Evolutionary conservation across 92 coral and sea anemone genomes (phyloP).

Genomic region (Palythoa caribaeorum): DNA sequence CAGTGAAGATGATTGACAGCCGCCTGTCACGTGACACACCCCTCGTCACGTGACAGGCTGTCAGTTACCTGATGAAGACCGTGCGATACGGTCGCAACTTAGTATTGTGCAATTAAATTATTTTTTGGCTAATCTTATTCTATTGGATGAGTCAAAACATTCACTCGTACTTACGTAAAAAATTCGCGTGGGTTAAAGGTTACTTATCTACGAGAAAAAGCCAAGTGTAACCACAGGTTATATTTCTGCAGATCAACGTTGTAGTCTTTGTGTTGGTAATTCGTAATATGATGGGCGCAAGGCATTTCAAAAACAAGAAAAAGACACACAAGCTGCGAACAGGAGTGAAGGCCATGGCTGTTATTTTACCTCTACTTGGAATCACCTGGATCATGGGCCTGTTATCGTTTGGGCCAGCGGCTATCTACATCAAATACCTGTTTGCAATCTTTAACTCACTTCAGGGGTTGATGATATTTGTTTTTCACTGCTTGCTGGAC

Average conservation of each 20-base stretch:
- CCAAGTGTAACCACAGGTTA: not conserved
- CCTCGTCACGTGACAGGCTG: too few species aligned
- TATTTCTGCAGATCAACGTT: not conserved
- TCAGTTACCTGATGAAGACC: too few species aligned
- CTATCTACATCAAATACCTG: slow-evolving; percentile 83
- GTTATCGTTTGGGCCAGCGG: slow-evolving; percentile 82
- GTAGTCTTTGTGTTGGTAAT: slow-evolving; percentile 1
- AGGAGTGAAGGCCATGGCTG: slow-evolving; percentile 93
- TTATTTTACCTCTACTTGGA: slow-evolving; percentile 90
- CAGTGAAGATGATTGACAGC: too few species aligned
- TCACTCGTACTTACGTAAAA: too few species aligned
- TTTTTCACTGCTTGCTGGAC: slow-evolving; percentile 89
- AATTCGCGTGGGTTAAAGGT: too few species aligned
- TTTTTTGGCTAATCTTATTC: too few species aligned
- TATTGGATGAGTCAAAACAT: too few species aligned
- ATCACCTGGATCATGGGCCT: slow-evolving; percentile 96
- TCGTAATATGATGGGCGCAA: slow-evolving; percentile 1
- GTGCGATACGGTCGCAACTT: too few species aligned
- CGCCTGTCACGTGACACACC: too few species aligned
- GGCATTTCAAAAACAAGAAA: not conserved
- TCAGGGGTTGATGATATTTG: slow-evolving; percentile 88
- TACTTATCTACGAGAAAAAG: too few species aligned
- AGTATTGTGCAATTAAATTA: too few species aligned
- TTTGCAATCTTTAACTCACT: slow-evolving; percentile 76
- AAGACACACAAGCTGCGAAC: slow-evolving; percentile 64